Conservation (phyloP, 2,797 vertebrate species). For the Galago senegalensis region DNA sequence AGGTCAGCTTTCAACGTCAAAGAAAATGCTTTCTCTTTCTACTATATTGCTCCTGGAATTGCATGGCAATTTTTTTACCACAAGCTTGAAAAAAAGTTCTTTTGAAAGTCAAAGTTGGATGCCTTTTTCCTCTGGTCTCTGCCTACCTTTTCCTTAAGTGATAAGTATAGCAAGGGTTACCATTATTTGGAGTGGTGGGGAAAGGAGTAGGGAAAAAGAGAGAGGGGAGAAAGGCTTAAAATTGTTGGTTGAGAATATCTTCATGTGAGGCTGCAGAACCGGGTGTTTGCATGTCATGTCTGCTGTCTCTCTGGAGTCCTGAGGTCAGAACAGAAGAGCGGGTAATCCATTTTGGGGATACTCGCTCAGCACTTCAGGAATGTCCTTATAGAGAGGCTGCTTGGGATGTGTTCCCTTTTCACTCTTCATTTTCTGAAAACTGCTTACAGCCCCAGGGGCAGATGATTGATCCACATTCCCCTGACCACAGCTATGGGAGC, state of each 20-base stretch:
- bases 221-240: neutral
- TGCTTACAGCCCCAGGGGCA: neutral
- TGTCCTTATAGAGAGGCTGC: neutral
- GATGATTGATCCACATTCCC: neutral
- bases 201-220: neutral
- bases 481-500: neutral
- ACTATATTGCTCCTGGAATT: neutral
- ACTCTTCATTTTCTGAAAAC: neutral
- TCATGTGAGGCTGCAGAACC: neutral
- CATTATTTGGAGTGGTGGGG: neutral
- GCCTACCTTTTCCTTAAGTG: neutral
- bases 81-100: conserved; percentile 24
- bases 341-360: neutral
- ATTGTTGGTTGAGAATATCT: neutral
- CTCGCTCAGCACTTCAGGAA: neutral
- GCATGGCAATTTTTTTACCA: neutral
- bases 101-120: conserved; percentile 56
- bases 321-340: neutral
- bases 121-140: neutral
- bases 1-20: conserved; percentile 7
- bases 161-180: neutral
- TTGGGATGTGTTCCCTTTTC: neutral
- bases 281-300: neutral
- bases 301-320: neutral
- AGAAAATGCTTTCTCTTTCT: conserved; percentile 3